A percentile compares a stretch with the other conserved stretches of the same genome.
Evolutionary conservation across 1,140 invertebrate species (phyloP).

Genomic region (Papilio xuthus): DNA sequence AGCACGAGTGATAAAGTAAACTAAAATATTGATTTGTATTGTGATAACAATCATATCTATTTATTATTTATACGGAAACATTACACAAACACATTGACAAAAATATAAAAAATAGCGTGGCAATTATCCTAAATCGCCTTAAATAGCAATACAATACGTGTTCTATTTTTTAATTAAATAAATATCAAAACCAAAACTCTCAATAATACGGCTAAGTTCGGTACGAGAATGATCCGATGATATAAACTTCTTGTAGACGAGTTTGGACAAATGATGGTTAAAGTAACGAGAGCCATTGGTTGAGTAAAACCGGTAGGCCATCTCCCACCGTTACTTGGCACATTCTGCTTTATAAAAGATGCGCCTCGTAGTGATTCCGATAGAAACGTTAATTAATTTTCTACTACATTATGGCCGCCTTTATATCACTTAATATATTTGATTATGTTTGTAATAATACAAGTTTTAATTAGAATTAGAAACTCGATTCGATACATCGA

Average conservation of each 20-base stretch:
- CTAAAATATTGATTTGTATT: constrained; percentile 31
- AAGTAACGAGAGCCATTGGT: constrained; percentile 64
- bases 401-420: constrained; percentile 63
- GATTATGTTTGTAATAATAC: constrained; percentile 44
- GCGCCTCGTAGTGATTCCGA: constrained; percentile 69
- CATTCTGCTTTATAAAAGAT: constrained; percentile 61
- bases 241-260: constrained; percentile 44
- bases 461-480: constrained; percentile 49
- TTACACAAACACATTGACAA: not conserved
- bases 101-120: not conserved
- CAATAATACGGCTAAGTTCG: not conserved
- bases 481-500: constrained; percentile 45
- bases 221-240: constrained; percentile 18
- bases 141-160: not conserved
- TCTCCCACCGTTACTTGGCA: constrained; percentile 69
- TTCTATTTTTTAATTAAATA: not conserved
- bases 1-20: constrained; percentile 45
- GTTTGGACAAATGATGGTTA: constrained; percentile 65
- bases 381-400: constrained; percentile 77
- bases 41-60: constrained; percentile 29
- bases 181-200: not conserved
- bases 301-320: constrained; percentile 78
- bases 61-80: not conserved
- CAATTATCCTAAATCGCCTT: not conserved
- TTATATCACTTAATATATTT: constrained; percentile 64